These are phyloP conservation scores for Cylloceria caligata DNA, from an alignment of 2,888 invertebrate species.

Conservation along the genomic window DNA sequence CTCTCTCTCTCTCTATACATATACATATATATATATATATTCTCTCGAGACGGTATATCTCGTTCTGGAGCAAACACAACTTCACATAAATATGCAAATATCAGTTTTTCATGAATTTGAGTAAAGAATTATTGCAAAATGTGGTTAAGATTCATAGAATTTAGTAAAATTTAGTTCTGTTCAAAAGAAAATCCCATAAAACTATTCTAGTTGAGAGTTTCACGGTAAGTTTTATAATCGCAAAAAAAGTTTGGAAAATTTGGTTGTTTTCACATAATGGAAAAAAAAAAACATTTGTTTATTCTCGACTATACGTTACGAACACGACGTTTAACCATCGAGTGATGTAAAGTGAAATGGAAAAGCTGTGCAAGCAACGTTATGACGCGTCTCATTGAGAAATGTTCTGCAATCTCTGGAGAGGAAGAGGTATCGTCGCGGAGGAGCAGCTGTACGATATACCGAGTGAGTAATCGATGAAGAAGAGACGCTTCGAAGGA, in stretches of 20 bases:
- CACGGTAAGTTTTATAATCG: too few species aligned
- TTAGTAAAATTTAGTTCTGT: too few species aligned
- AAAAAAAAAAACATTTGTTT: background rate
- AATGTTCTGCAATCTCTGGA: constrained; percentile 16
- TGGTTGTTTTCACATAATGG: too few species aligned
- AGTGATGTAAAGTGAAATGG: background rate
- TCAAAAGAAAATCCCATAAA: too few species aligned
- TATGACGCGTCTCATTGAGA: background rate
- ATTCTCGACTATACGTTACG: background rate
- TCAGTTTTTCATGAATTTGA: background rate
- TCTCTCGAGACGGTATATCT: constrained; percentile 8
- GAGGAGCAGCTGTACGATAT: background rate
- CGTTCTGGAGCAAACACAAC: background rate
- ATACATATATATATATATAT: too few species aligned
- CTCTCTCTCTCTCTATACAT: constrained; percentile 11
- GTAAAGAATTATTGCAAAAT: background rate
- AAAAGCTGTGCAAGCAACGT: background rate
- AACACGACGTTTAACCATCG: background rate
- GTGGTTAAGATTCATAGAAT: background rate
- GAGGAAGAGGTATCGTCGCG: background rate
- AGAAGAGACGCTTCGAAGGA: constrained; percentile 57
- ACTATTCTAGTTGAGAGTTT: too few species aligned
- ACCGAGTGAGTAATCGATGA: constrained; percentile 54
- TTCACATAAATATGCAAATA: background rate
- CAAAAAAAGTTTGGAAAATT: too few species aligned